phyloP scores from a whole-genome alignment of 92 coral and sea anemone species.

The Parazoanthus atlanticus region DNA sequence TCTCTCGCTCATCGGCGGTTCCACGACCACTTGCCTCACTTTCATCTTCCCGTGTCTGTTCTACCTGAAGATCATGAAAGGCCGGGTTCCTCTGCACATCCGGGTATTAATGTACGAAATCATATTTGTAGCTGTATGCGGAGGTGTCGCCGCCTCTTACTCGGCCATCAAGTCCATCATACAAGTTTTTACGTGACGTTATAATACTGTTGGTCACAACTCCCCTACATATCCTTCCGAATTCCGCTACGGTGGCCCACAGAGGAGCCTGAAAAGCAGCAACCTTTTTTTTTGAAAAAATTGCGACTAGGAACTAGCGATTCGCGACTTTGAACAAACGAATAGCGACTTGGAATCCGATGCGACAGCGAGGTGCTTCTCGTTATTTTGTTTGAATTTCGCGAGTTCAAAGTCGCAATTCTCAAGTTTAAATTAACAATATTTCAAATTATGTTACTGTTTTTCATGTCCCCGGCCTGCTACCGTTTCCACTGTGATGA shows the following conservation, averaged over 20 bases:
- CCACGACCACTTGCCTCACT: slow-evolving; percentile 82
- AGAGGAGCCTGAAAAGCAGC: too few species aligned
- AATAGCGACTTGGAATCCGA: too few species aligned
- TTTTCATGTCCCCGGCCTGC: too few species aligned
- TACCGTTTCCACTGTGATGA: too few species aligned
- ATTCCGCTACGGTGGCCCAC: not conserved
- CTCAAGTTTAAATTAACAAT: too few species aligned
- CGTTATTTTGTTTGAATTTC: too few species aligned
- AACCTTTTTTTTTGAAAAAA: too few species aligned
- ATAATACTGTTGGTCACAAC: not conserved
- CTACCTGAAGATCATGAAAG: slow-evolving; percentile 65
- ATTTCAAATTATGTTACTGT: too few species aligned
- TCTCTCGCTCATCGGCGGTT: slow-evolving; percentile 90
- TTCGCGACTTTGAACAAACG: too few species aligned
- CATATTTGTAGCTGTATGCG: slow-evolving; percentile 71
- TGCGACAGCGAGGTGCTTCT: too few species aligned
- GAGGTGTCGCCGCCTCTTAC: slow-evolving; percentile 83
- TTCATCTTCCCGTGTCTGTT: slow-evolving; percentile 92
- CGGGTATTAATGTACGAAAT: slow-evolving; percentile 77
- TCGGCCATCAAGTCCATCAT: slow-evolving; percentile 85
- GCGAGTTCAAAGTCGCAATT: too few species aligned
- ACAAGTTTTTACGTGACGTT: slow-evolving; percentile 51
- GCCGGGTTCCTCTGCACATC: slow-evolving; percentile 71
- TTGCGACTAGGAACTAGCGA: too few species aligned
- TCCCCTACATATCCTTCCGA: not conserved